Conservation (phyloP, 2,113 vertebrate species). For the Empidonax alnorum region DNA sequence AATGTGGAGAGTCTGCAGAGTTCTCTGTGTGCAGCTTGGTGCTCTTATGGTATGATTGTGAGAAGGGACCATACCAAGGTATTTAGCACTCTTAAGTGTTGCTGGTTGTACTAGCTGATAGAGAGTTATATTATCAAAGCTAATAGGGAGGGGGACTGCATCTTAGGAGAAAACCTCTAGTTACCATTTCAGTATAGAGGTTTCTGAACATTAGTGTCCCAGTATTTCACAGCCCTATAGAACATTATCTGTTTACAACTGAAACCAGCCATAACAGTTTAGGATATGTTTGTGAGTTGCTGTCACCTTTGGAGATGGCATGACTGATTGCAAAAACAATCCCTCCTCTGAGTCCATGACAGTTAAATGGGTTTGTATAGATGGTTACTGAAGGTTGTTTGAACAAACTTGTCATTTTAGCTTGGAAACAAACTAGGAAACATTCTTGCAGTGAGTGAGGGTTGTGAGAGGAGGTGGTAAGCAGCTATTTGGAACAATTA, state of each 20-base stretch:
- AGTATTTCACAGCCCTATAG: background rate
- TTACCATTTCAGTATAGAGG: background rate
- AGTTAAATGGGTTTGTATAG: background rate
- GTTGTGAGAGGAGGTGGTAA: background rate
- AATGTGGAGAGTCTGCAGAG: background rate
- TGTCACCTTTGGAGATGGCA: background rate
- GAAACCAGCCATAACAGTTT: background rate
- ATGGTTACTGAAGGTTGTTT: background rate
- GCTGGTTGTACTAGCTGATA: background rate
- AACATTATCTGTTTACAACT: background rate
- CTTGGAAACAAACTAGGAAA: background rate
- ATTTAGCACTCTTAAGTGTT: background rate
- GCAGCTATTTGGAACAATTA: background rate
- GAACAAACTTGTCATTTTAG: background rate
- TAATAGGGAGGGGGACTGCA: background rate
- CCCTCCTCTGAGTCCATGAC: background rate
- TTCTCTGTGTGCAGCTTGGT: background rate
- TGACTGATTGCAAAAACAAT: background rate
- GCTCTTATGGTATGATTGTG: background rate
- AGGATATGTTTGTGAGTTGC: background rate
- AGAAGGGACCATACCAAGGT: background rate
- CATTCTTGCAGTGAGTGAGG: background rate
- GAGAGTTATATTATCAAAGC: background rate
- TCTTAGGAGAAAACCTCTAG: background rate
- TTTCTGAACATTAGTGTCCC: background rate